Base-by-base conservation (phyloP, 2,888 invertebrate species). In the Altica lythri region DNA sequence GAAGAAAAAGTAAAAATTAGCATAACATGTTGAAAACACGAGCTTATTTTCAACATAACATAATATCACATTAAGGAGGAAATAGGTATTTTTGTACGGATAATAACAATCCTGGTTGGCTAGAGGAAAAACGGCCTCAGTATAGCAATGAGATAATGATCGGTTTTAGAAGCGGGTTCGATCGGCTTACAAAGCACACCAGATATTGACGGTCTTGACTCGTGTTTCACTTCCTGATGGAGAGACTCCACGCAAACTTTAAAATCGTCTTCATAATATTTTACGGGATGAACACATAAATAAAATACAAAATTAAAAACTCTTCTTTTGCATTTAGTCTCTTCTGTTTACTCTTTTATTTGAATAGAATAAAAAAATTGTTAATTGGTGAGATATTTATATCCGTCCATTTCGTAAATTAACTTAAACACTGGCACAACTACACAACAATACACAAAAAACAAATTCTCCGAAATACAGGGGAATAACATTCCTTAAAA, bases 221-320 rank as follows among this genome's bases (percentile, higher is more conserved):
- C 35, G 38, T 42, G 55, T 59, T 57, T 59, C 59, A 59, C 59
- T 59, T 59, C 59, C 59, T 59, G 50, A 53, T 40, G 40, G 40
- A 22, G 5, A 12, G 25, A 40, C 40, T 40, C 14, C 40, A 19
- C 10, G n/a, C 18, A 10, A 35, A 35, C 14, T 35, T 14, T 35
- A 35, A 5, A 35, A 34, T 22, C 8, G 4, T 22, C 22, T 22
- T n/a, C n/a, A n/a, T n/a, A n/a, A n/a, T n/a, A n/a, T n/a, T n/a
- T n/a, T n/a, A n/a, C n/a, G n/a, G n/a, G n/a, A n/a, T n/a, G n/a
- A n/a, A n/a, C n/a, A n/a, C n/a, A n/a, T n/a, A n/a, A n/a, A n/a
- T n/a, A n/a, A n/a, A n/a, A n/a, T n/a, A n/a, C n/a, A n/a, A n/a
- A n/a, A n/a, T n/a, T n/a, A n/a, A n/a, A n/a, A n/a, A n/a, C n/a